Evolutionary conservation across 1,140 invertebrate genomes (phyloP), one percentile per base, ranked within the genome.

Genomic region (Neodiprion fabricii): DNA sequence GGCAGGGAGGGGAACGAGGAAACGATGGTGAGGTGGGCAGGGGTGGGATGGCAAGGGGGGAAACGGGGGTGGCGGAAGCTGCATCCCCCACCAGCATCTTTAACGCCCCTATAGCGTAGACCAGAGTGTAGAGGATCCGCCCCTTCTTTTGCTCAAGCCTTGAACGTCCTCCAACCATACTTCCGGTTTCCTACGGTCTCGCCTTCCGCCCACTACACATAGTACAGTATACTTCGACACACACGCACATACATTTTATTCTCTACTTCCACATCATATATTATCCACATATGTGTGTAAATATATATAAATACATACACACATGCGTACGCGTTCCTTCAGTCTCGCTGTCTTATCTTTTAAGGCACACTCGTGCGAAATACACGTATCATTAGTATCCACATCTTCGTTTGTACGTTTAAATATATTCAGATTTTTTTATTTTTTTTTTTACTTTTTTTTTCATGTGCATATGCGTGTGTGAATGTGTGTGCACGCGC

Each of bases 51-150:
- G 66, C 40, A 48, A 48, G 71, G 70, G 72, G 73, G 67, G 67
- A 40, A 47, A 40, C 47, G 68, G 69, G 75, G 76, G 73, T 48
- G 79, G 40, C 47, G 21, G 75, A 76, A 47, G 17, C 17, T 69
- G 61, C 67, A 69, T 69, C 53, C 53, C 53, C 53, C 53, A 61
- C 53, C 53, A 61, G 53, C 53, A 61, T 61, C 53, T 61, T 61
- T 61, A 61, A 61, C 53, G 53, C 53, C 53, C 53, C 53, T n/a
- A 61, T 40, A 61, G 53, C 53, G 11, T 61, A 40, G 28, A 40
- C 28, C 11, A 61, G 53, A 61, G 53, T 61, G 53, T 61, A 61
- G 28, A 40, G 28, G 53, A 61, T 61, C 53, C 53, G 53, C 53
- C 53, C 53, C 53, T 61, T 61, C 53, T 61, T 61, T 61, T 61